These are phyloP conservation scores for Tricholaema leucomelas DNA, from an alignment of 2,113 vertebrate species.

Conservation along the genomic window DNA sequence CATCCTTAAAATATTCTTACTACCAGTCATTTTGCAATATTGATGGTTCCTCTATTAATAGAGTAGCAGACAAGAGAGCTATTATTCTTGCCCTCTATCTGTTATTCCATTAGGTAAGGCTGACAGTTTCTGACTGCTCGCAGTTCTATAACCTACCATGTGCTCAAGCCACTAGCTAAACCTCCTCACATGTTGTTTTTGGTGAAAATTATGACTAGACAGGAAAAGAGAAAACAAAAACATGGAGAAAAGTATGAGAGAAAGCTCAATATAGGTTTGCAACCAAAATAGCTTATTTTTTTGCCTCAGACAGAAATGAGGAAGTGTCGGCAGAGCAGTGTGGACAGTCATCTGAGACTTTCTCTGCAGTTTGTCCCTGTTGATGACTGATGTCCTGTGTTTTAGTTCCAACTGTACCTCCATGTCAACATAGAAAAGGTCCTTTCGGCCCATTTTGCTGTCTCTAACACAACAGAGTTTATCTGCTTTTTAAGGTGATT, in stretches of 20 bases:
- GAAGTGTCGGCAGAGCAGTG: slow-evolving; percentile 14
- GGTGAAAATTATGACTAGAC: slow-evolving; percentile 62
- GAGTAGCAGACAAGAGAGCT: slow-evolving; percentile 68
- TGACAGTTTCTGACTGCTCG: slow-evolving; percentile 30
- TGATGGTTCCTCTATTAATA: slow-evolving; percentile 73
- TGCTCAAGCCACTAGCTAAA: slow-evolving; percentile 34
- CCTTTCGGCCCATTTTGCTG: background rate
- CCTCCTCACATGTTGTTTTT: slow-evolving; percentile 56
- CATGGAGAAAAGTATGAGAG: background rate
- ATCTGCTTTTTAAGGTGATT: background rate
- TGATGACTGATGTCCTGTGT: background rate
- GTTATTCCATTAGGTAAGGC: slow-evolving; percentile 70
- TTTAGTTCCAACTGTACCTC: background rate
- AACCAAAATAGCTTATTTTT: slow-evolving; percentile 42
- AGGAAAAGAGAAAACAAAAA: slow-evolving; percentile 62
- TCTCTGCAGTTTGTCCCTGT: slow-evolving; percentile 4
- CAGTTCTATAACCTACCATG: slow-evolving; percentile 34
- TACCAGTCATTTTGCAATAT: slow-evolving; percentile 71
- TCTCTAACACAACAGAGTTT: background rate
- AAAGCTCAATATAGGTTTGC: slow-evolving; percentile 10
- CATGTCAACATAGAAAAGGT: background rate
- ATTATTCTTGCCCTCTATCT: slow-evolving; percentile 69
- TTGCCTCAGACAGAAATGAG: slow-evolving; percentile 30
- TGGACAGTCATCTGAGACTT: slow-evolving; percentile 24
- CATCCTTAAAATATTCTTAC: slow-evolving; percentile 66